These are phyloP conservation scores for Protobothrops flavoviridis DNA, from an alignment of 2,113 vertebrate genomes.

Conservation along the genomic window DNA sequence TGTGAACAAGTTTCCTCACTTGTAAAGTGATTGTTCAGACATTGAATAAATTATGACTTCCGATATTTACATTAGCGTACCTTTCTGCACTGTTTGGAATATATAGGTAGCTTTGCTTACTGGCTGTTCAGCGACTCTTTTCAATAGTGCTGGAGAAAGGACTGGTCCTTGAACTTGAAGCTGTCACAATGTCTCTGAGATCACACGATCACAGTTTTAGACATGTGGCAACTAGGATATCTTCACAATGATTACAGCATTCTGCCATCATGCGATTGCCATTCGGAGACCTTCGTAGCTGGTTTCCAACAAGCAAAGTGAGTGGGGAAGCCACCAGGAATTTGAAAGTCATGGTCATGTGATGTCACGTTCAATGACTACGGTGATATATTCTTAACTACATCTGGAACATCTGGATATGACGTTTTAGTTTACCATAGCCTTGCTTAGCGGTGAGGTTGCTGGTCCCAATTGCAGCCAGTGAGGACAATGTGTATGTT, in stretches of 20 bases:
- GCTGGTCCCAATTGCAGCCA: neutral
- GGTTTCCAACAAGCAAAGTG: neutral
- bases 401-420: neutral
- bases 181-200: neutral
- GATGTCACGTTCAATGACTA: neutral
- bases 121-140: neutral
- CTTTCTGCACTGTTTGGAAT: neutral
- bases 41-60: neutral
- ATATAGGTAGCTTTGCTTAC: too few species aligned
- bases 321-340: neutral
- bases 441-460: neutral
- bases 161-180: neutral
- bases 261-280: neutral
- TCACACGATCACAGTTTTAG: neutral
- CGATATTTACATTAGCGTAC: neutral
- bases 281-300: neutral
- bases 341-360: neutral
- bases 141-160: neutral
- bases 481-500: neutral
- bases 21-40: neutral
- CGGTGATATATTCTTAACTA: neutral
- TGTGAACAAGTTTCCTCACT: neutral
- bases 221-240: neutral
- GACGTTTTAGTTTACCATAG: neutral
- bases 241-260: neutral